A percentile compares a stretch with the other conserved stretches of the same genome.
These are phyloP conservation scores for Matsumurasca onukii DNA, from an alignment of 1,140 invertebrate genomes.

Conservation along the genomic window DNA sequence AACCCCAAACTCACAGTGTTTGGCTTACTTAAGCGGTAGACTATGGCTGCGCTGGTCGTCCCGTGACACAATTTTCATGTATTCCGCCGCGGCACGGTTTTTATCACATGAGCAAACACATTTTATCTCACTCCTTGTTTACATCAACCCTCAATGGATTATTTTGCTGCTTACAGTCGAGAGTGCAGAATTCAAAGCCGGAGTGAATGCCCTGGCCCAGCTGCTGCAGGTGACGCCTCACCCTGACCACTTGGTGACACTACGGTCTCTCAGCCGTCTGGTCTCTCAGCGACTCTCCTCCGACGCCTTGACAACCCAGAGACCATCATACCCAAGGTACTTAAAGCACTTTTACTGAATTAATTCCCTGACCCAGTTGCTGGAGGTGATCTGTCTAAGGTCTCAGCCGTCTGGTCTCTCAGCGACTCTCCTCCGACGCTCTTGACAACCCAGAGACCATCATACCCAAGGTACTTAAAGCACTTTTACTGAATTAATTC, in stretches of 20 bases:
- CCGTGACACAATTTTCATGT: too few species aligned
- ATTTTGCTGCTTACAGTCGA: slow-evolving; percentile 72
- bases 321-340: slow-evolving; percentile 52
- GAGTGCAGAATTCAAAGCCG: slow-evolving; percentile 78
- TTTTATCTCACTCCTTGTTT: too few species aligned
- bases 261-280: slow-evolving; percentile 72
- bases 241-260: slow-evolving; percentile 74
- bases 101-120: too few species aligned
- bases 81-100: too few species aligned
- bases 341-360: slow-evolving; percentile 36
- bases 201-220: slow-evolving; percentile 73
- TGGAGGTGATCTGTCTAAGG: slow-evolving; percentile 79
- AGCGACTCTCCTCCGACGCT: slow-evolving; percentile 64
- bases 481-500: slow-evolving; percentile 47
- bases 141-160: too few species aligned
- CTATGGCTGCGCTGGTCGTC: too few species aligned
- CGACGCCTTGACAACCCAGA: slow-evolving; percentile 63
- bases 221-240: slow-evolving; percentile 78
- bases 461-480: slow-evolving; percentile 49
- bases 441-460: slow-evolving; percentile 62
- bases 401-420: slow-evolving; percentile 65
- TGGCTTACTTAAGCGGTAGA: too few species aligned
- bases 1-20: too few species aligned
- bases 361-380: slow-evolving; percentile 69
- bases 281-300: slow-evolving; percentile 65